Evolutionary conservation across 1,140 invertebrate genomes (phyloP), one percentile per base, ranked within the genome.

Genomic region (Tetramorium alpestre): DNA sequence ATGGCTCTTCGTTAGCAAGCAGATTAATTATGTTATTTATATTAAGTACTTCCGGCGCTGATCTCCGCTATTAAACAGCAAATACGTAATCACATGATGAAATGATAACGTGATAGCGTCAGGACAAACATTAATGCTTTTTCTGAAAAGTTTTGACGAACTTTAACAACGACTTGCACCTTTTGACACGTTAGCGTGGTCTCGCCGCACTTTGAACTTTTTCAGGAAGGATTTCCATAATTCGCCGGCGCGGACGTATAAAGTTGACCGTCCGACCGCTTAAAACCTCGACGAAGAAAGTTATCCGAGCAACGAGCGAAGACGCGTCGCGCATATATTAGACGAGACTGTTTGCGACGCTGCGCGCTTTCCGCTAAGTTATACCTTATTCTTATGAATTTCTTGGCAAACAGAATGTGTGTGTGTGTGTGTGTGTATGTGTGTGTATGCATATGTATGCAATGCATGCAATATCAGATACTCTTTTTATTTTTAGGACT

Each of bases 311-410:
- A 67, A 85, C 82, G 75, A 85, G 75, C 82, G 82, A 85, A 85
- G 82, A 85, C 82, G 82, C 82, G 75, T 78, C 82, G 82, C 49
- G 82, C 82, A 85, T 85, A 85, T 77, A 85, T 85, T 85, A 78
- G 73, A 78, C 73, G 73, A 60, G 47, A 78, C 72, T 85, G 72
- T 76, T 85, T 85, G 80, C 69, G 80, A 84, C 69, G 69, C 80
- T 41, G 80, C 54, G 41, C 54, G 69, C 69, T 84, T 75, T 84
- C 69, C 69, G 56, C 69, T 84, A 75, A 84, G 51, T 84, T 84
- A 84, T 84, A 84, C 80, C 80, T 84, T 84, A 84, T 84, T 84
- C 80, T 84, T 84, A 84, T 84, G 80, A 84, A 84, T 84, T 84
- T 84, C 56, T 56, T 58, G 80, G 69, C 80, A 84, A 84, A 84